These are phyloP conservation scores for Actinia tenebrosa DNA, from an alignment of 64 coral and sea anemone species.

Conservation along the genomic window DNA sequence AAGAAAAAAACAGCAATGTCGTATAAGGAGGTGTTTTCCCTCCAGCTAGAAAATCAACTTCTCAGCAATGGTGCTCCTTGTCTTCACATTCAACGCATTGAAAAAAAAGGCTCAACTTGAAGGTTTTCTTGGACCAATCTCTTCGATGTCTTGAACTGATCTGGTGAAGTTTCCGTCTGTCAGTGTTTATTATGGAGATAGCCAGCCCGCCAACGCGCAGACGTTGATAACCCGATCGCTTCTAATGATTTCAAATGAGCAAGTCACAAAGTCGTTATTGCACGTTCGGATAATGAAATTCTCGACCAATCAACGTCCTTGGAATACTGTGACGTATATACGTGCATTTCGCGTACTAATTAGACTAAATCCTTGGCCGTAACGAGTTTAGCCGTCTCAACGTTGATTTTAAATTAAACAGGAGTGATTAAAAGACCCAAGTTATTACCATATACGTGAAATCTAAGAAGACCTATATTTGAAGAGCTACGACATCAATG, in stretches of 20 bases:
- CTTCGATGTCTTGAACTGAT: neutral
- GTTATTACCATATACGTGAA: neutral
- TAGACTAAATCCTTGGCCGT: neutral
- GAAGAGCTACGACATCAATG: neutral
- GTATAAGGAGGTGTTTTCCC: too few relatives aligned
- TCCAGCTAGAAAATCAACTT: too few relatives aligned
- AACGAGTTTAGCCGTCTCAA: neutral
- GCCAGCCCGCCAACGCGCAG: conserved; percentile 11
- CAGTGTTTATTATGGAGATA: conserved; percentile 3
- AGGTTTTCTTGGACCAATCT: neutral
- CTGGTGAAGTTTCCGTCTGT: neutral
- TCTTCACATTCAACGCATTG: neutral
- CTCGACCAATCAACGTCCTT: neutral
- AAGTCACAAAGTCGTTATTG: conserved; percentile 14
- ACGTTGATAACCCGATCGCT: neutral
- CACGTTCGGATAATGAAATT: neutral
- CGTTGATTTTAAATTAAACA: neutral
- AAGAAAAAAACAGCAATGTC: neutral
- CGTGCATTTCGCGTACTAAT: neutral
- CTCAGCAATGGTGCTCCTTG: too few relatives aligned
- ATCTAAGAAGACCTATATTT: neutral
- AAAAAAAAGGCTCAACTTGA: neutral
- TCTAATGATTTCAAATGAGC: conserved; percentile 9
- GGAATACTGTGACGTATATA: neutral
- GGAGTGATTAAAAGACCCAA: neutral